Base-by-base conservation (phyloP, 2,888 invertebrate species). In the Diaprepes abbreviatus region DNA sequence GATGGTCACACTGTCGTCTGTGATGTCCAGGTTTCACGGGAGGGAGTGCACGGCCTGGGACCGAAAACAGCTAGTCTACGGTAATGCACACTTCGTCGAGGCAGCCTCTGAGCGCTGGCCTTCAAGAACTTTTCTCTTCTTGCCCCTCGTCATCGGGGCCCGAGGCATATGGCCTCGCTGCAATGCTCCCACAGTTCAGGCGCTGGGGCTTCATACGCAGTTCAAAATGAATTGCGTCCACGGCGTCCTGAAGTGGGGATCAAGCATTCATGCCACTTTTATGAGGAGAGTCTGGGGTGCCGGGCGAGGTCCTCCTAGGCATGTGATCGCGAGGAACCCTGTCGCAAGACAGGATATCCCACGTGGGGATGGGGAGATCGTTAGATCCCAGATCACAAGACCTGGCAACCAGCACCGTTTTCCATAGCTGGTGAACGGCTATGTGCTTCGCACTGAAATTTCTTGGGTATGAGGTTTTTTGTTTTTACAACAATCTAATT, bases 131-230 rank as follows among this genome's bases (percentile, higher is more conserved):
- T 9, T 69, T 2, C 24, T 57, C 1, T 64, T 71, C 28, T 17
- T 36, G 6, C 74, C 76, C 0, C 10, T 75, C 1, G 5, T 57
- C 1, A 28, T 58, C 31, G 77, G 77, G 1, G 75, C 76, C 1
- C 60, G 76, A 4, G 77, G 76, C 3, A 72, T 77, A 5, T 78
- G 77, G 77, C 74, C 74, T 1, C 52, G 69, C 0, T 36, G 35
- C 17, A 77, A 75, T 38, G 21, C 38, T 1, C 35, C 52, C 1
- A 33, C 57, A 7, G 67, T 67, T 12, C 58, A 54, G 4, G 14
- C 7, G 0, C 52, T 74, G 9, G 21, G 12, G 1, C 19, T 73
- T 0, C 38, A 63, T 0, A 33, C 45, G 10, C 21, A 5, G 2
- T 17, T 73, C 0, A 73, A 67, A 17, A 17, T 16, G 3, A 62